phyloP scores from a whole-genome alignment of 2,888 invertebrate genomes.

The Mellilla xanthometata region DNA sequence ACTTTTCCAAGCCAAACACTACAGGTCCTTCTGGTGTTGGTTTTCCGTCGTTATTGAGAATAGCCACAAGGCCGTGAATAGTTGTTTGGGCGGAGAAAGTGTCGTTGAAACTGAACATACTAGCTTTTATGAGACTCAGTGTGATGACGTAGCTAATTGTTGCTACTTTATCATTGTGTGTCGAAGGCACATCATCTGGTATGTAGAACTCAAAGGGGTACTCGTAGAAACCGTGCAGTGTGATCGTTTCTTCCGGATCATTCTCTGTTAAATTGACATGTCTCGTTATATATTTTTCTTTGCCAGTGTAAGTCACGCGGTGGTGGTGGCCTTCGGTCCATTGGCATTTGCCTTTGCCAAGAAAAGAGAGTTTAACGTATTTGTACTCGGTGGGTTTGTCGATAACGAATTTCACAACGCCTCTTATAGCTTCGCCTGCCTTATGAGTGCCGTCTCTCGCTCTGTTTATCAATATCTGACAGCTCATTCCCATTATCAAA shows the following conservation, averaged over 20 bases:
- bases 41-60: background rate
- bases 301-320: slow-evolving; percentile 13
- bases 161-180: slow-evolving; percentile 15
- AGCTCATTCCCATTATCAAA: slow-evolving; percentile 30
- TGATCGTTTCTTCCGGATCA: background rate
- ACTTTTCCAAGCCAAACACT: slow-evolving; percentile 26
- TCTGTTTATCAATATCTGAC: slow-evolving; percentile 32
- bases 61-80: slow-evolving; percentile 18
- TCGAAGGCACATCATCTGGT: slow-evolving; percentile 24
- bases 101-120: slow-evolving; percentile 21
- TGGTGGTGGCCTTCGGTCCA: slow-evolving; percentile 22
- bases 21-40: slow-evolving; percentile 10
- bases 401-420: slow-evolving; percentile 31
- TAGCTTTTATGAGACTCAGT: slow-evolving; percentile 18
- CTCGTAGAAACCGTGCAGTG: slow-evolving; percentile 18
- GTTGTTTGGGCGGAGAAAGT: slow-evolving; percentile 19
- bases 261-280: slow-evolving; percentile 11
- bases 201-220: slow-evolving; percentile 26
- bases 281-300: slow-evolving; percentile 8
- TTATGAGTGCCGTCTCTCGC: slow-evolving; percentile 25
- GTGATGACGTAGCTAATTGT: slow-evolving; percentile 18
- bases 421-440: slow-evolving; percentile 33
- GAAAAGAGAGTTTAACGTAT: slow-evolving; percentile 28
- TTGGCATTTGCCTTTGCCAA: slow-evolving; percentile 30
- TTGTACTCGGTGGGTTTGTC: slow-evolving; percentile 31